Conservation (phyloP, 2,797 vertebrate species). For the Toxotes lorentzi region DNA sequence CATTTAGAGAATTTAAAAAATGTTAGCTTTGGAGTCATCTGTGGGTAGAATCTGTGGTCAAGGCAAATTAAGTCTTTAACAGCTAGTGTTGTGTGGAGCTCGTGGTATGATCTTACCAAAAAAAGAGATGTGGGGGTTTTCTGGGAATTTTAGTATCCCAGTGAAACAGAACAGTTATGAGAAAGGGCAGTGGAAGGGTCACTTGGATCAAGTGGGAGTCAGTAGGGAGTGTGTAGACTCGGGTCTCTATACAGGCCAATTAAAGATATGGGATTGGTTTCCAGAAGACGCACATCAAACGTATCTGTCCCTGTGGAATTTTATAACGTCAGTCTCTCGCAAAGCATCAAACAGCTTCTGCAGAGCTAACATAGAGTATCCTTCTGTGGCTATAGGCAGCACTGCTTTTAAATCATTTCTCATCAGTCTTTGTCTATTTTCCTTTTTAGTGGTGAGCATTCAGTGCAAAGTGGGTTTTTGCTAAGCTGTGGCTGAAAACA, state of each 20-base stretch:
- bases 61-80: constrained; percentile 38
- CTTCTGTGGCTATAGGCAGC: constrained; percentile 23
- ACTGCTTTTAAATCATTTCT: constrained; percentile 2
- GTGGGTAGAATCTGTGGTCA: constrained; percentile 34
- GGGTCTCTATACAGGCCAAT: constrained; percentile 26
- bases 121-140: background rate
- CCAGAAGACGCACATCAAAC: constrained; percentile 24
- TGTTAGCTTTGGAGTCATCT: constrained; percentile 35
- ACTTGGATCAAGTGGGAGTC: constrained; percentile 24
- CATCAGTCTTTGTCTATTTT: background rate
- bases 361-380: constrained; percentile 10
- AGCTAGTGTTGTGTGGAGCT: constrained; percentile 30
- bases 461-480: background rate
- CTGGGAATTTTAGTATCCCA: constrained; percentile 1
- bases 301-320: constrained; percentile 9
- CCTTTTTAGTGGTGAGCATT: background rate
- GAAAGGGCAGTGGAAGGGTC: constrained; percentile 11
- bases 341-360: constrained; percentile 28
- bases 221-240: constrained; percentile 9
- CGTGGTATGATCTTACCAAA: constrained; percentile 4
- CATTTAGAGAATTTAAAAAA: constrained; percentile 43
- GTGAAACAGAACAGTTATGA: constrained; percentile 10
- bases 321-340: constrained; percentile 15
- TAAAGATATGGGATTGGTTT: constrained; percentile 23
- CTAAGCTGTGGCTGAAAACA: background rate